A percentile compares a stretch with the other conserved stretches of the same genome.
These are phyloP conservation scores for Oncopodura yosiiana DNA, from an alignment of 1,140 invertebrate genomes.

Conservation along the genomic window DNA sequence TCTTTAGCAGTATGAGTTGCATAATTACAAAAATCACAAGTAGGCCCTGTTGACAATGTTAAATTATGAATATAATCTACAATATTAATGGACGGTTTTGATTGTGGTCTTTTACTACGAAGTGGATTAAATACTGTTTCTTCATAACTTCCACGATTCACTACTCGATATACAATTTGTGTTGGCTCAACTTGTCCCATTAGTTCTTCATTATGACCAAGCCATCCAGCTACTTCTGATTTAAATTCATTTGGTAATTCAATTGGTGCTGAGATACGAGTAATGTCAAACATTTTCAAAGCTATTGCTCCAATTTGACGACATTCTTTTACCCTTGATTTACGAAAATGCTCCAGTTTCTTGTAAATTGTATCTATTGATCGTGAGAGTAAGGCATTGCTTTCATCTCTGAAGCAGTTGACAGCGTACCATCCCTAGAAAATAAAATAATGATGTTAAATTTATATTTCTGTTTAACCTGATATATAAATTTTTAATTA, in stretches of 20 bases:
- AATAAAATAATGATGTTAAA: no score
- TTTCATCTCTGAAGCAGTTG: background rate
- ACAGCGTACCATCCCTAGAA: conserved; percentile 13
- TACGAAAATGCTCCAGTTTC: conserved; percentile 10
- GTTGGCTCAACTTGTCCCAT: conserved; percentile 23
- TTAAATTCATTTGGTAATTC: conserved; percentile 21
- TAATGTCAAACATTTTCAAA: conserved; percentile 16
- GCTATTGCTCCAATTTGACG: conserved; percentile 9
- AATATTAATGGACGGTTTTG: conserved; percentile 20
- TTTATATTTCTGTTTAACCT: no score
- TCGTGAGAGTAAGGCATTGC: no score
- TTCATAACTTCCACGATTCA: conserved; percentile 40
- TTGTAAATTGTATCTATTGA: conserved; percentile 8
- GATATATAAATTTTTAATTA: no score
- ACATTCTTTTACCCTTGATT: conserved; percentile 2
- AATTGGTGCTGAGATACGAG: conserved; percentile 6
- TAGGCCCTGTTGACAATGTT: conserved; percentile 22
- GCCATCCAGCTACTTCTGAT: conserved; percentile 25
- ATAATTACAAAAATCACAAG: conserved; percentile 41
- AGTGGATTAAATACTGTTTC: conserved; percentile 42
- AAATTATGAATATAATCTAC: conserved; percentile 33
- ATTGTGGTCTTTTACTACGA: conserved; percentile 39
- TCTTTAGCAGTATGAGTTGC: conserved; percentile 41
- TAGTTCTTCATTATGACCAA: conserved; percentile 15
- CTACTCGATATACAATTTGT: conserved; percentile 38